Percentiles rank a stretch among this genome's conserved stretches.
These are phyloP conservation scores for Todiramphus saurophagus DNA, from an alignment of 2,113 vertebrate genomes.

Conservation along the genomic window DNA sequence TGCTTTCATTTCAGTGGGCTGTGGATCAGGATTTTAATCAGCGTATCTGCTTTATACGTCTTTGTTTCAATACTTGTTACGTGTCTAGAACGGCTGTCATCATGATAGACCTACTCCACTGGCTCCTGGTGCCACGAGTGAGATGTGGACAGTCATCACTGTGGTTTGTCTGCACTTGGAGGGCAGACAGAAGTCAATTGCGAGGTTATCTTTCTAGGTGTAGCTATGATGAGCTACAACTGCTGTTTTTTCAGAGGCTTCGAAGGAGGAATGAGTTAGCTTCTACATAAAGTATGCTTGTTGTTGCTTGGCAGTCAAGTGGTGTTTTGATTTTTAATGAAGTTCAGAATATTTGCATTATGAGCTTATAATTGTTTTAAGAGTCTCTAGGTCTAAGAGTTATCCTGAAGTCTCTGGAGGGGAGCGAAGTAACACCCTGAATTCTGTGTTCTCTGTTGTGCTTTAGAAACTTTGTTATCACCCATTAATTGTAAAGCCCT, in stretches of 20 bases:
- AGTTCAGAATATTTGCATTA: constrained; percentile 6
- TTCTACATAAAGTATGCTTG: not conserved
- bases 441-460: not conserved
- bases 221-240: not conserved
- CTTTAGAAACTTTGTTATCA: not conserved
- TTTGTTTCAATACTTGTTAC: not conserved
- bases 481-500: not conserved
- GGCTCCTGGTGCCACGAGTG: not conserved
- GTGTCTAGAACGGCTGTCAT: not conserved
- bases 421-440: not conserved
- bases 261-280: not conserved
- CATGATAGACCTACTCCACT: not conserved
- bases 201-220: not conserved
- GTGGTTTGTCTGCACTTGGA: not conserved
- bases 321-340: constrained; percentile 38
- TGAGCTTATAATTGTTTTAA: not conserved
- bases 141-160: not conserved
- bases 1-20: not conserved
- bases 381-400: not conserved
- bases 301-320: constrained; percentile 48
- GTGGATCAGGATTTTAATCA: not conserved
- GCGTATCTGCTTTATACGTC: not conserved
- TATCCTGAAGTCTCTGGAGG: not conserved
- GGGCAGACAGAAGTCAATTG: not conserved
- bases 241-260: not conserved